Conservation (phyloP, 2,113 vertebrate genomes). For the Circaetus gallicus region DNA sequence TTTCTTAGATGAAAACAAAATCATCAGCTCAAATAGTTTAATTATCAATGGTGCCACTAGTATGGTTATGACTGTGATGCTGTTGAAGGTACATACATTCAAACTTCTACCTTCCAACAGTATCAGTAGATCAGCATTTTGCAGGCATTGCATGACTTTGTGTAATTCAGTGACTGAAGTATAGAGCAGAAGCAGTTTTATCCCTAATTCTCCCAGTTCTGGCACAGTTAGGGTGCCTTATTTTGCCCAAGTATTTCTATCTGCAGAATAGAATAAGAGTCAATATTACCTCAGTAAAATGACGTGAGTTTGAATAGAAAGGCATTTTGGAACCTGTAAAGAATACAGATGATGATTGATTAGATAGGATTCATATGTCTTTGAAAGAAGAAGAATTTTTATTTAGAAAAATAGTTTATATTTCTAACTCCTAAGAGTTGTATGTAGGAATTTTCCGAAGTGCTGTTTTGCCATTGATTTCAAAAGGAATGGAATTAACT, state of each 20-base stretch:
- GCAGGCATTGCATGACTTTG: background rate
- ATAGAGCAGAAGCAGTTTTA: background rate
- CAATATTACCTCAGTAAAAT: background rate
- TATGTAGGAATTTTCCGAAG: background rate
- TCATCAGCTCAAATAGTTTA: background rate
- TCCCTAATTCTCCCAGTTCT: background rate
- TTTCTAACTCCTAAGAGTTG: background rate
- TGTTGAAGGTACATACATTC: background rate
- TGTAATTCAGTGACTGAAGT: background rate
- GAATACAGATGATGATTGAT: background rate
- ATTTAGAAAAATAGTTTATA: background rate
- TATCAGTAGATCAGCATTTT: background rate
- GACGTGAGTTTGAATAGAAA: background rate
- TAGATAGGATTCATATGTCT: background rate
- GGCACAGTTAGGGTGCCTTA: background rate
- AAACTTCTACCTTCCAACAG: background rate
- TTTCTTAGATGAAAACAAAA: background rate
- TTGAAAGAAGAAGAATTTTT: background rate
- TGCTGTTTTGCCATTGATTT: background rate
- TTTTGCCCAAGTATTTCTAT: background rate
- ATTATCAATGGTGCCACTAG: background rate
- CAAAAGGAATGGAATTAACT: background rate
- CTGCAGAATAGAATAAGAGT: background rate
- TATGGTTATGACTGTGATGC: background rate
- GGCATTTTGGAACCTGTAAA: background rate